phyloP scores from a whole-genome alignment of 2,113 vertebrate species.

The Grammomys dolichurus region DNA sequence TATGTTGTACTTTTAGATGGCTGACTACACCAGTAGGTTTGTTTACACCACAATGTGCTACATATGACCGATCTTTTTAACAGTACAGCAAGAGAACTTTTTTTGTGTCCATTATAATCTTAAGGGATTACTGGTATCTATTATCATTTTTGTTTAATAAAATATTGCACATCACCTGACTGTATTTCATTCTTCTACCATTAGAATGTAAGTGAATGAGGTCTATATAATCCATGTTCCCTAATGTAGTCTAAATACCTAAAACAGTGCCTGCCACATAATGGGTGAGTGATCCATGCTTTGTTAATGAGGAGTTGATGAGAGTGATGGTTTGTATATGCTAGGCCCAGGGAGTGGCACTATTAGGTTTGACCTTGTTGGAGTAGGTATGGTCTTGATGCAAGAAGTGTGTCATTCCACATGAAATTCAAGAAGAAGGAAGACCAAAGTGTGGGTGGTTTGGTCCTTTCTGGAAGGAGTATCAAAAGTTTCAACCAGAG shows the following conservation, averaged over 20 bases:
- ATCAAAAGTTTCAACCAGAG: no score
- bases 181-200: neutral
- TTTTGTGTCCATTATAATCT: neutral
- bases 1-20: neutral
- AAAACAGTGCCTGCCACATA: neutral
- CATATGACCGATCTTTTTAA: neutral
- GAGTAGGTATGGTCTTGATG: no score
- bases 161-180: neutral
- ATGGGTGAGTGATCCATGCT: neutral
- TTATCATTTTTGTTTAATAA: neutral
- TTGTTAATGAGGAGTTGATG: neutral
- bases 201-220: slow-evolving; percentile 6
- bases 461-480: no score
- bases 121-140: neutral
- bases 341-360: no score
- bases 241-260: neutral
- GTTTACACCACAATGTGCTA: neutral
- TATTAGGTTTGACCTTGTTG: no score
- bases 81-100: neutral
- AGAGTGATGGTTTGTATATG: neutral
- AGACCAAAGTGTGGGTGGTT: no score
- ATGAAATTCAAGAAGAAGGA: no score
- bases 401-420: no score
- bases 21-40: neutral
- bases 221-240: neutral